Evolutionary conservation across 2,888 invertebrate genomes (phyloP), one percentile per base, ranked within the genome.

Genomic region (Tetranychus truncatus): DNA sequence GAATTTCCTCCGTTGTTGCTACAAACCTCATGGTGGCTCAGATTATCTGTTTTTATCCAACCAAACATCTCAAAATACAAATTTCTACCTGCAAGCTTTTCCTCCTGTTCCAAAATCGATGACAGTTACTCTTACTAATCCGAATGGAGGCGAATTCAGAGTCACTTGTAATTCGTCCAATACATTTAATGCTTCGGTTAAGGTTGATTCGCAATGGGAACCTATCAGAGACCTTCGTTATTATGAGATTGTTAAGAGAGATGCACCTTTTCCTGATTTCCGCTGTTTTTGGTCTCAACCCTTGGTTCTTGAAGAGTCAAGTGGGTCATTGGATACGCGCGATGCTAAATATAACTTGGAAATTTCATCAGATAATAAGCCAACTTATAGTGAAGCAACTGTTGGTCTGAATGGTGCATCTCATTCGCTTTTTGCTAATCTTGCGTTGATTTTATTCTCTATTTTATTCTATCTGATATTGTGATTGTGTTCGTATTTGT

Each of bases 1-100:
- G 69, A 69, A 69, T 21, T 69, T 69, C 20, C 69, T 69, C 69
- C 69, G 69, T 24, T 69, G 69, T 24, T 69, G 69, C 21, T 69
- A 69, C 34, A 11, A 20, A 9, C 69, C 20, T 21, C 69, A 69
- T 9, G 69, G 69, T 69, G 20, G 21, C n/a, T 11, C 20, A 11
- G 34, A 21, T 20, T 69, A 69, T 69, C 34, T 69, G 34, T 11
- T 69, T 1, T 20, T 69, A 18, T 20, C 69, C 34, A 69, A 69
- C n/a, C 69, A 69, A 21, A 69, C 69, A 1, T 18, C 69, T 69
- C 34, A 20, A 20, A 11, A 20, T 18, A 69, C 69, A 1, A 69
- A 69, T 9, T 69, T 69, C 20, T 69, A 69, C 15, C 21, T 69
- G 0, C 69, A 69, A 69, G 69, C 69, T 69, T 69, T 69, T 11